Conservation (phyloP, 1,140 invertebrate genomes). For the Plectus sambesii region DNA sequence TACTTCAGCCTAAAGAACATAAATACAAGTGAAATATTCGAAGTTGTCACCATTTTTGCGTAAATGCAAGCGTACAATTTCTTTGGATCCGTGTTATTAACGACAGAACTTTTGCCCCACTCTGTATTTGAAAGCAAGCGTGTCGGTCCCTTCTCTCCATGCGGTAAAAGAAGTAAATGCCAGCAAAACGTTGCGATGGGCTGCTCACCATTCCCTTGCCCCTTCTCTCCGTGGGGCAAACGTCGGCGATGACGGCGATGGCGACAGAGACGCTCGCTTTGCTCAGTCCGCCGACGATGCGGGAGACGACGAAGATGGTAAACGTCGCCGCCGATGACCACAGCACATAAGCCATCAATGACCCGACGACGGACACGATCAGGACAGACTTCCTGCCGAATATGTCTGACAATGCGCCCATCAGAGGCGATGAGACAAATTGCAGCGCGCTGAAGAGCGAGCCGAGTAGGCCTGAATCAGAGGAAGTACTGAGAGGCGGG, state of each 20-base stretch:
- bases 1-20: no score
- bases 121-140: no score
- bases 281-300: constrained; percentile 82
- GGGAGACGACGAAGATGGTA: constrained; percentile 74
- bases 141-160: no score
- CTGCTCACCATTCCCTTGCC: constrained; percentile 78
- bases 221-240: constrained; percentile 64
- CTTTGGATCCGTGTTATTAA: no score
- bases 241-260: constrained; percentile 88
- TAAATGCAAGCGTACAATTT: no score
- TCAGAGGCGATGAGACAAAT: constrained; percentile 81
- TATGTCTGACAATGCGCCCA: constrained; percentile 85
- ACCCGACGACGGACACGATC: constrained; percentile 66
- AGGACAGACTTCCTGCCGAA: constrained; percentile 80
- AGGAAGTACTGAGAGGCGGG: no score
- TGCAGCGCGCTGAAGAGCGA: constrained; percentile 94
- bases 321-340: constrained; percentile 83
- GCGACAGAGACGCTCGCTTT: constrained; percentile 91
- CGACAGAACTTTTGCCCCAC: no score
- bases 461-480: constrained; percentile 63
- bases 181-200: no score
- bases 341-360: constrained; percentile 48
- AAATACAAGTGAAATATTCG: no score
- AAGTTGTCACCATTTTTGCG: no score
- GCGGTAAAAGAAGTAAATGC: no score